These are phyloP conservation scores for Antheraea mylitta DNA, from an alignment of 1,140 invertebrate species.

Conservation along the genomic window DNA sequence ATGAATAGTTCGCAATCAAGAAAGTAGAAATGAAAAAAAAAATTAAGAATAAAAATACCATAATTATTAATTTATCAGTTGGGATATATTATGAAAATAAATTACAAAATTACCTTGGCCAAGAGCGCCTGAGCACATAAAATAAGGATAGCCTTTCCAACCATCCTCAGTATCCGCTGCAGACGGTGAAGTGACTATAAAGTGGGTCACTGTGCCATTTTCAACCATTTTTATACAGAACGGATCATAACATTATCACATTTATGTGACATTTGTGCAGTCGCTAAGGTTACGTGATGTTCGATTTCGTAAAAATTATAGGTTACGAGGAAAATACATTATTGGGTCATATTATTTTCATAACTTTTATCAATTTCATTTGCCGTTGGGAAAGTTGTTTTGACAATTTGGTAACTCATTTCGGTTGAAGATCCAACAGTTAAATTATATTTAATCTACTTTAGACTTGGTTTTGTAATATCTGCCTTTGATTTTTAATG, in stretches of 20 bases:
- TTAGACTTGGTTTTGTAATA: not conserved
- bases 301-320: not conserved
- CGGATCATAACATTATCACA: not conserved
- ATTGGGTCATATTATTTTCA: conserved; percentile 3
- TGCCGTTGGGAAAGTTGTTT: not conserved
- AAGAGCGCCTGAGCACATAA: conserved; percentile 37
- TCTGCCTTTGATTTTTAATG: not conserved
- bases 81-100: not conserved
- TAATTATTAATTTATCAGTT: not conserved
- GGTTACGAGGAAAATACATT: not conserved
- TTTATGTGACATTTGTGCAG: conserved; percentile 2
- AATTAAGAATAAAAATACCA: not conserved
- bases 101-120: conserved; percentile 30
- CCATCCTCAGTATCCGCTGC: conserved; percentile 23
- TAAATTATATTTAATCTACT: not conserved
- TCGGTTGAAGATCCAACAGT: not conserved
- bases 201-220: not conserved
- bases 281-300: not conserved
- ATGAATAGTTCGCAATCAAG: too few relatives aligned
- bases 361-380: not conserved
- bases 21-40: too few relatives aligned
- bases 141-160: conserved; percentile 29
- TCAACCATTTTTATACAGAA: not conserved
- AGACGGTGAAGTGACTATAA: not conserved
- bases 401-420: not conserved